These are phyloP conservation scores for Nasua narica DNA, from an alignment of 2,797 vertebrate species.

Conservation along the genomic window DNA sequence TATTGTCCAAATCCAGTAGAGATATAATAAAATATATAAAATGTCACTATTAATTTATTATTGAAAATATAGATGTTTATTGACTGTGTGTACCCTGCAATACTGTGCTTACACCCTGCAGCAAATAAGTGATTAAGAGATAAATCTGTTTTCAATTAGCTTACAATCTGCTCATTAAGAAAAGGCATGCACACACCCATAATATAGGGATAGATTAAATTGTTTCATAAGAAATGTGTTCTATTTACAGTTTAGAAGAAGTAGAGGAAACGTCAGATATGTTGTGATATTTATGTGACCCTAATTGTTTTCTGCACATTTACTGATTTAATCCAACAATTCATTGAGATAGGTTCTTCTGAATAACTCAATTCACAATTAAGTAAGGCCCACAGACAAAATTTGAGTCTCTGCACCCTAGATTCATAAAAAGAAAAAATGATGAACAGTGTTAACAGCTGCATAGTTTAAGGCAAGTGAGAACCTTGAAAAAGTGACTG, in stretches of 20 bases:
- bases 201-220: background rate
- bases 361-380: background rate
- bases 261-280: background rate
- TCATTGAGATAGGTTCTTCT: background rate
- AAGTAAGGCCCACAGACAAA: background rate
- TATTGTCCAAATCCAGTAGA: background rate
- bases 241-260: background rate
- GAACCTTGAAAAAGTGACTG: background rate
- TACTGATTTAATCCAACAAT: background rate
- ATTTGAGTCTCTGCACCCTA: background rate
- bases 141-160: slow-evolving; percentile 15
- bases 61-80: background rate
- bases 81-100: background rate
- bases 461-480: background rate
- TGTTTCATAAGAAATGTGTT: background rate
- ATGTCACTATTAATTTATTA: background rate
- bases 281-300: background rate
- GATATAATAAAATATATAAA: background rate
- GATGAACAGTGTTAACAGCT: background rate
- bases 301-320: background rate
- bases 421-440: background rate
- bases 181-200: background rate
- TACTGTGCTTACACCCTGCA: background rate
- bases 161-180: background rate
- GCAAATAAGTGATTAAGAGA: background rate